Conservation (phyloP, 2,888 invertebrate genomes). For the Melinaea menophilus region DNA sequence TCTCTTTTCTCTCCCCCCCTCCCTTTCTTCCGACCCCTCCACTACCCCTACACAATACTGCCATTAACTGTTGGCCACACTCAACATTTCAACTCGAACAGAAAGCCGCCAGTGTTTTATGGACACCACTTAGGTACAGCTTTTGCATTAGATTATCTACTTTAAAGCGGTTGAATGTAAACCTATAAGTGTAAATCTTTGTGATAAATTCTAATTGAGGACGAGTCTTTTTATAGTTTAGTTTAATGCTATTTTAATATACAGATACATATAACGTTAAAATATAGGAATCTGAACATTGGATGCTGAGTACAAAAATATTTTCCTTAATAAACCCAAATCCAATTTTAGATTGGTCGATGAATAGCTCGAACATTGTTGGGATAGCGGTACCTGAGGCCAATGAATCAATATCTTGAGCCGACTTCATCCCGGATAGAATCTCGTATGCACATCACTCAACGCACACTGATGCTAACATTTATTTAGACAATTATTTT, state of each 20-base stretch:
- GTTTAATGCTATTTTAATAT: background rate
- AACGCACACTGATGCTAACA: conserved; percentile 39
- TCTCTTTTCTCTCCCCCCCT: conserved; percentile 38
- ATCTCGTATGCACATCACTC: conserved; percentile 56
- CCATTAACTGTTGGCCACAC: conserved; percentile 57
- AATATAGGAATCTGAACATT: background rate
- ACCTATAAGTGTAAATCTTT: background rate
- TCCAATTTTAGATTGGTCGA: conserved; percentile 23
- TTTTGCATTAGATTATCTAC: conserved; percentile 17
- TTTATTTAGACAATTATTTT: conserved; percentile 7
- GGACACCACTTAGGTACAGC: conserved; percentile 16
- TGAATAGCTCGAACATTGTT: conserved; percentile 38
- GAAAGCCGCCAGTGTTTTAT: conserved; percentile 23
- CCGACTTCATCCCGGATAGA: conserved; percentile 63
- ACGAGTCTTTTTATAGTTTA: background rate
- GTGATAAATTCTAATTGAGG: background rate
- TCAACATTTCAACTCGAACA: conserved; percentile 21
- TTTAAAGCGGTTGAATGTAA: conserved; percentile 6
- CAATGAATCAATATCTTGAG: conserved; percentile 67
- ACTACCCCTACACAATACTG: conserved; percentile 48
- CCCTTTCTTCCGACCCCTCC: conserved; percentile 13
- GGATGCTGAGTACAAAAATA: conserved; percentile 7
- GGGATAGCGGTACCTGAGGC: conserved; percentile 52
- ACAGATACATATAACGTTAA: background rate
- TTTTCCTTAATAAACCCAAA: conserved; percentile 27